A percentile compares a stretch with the other conserved stretches of the same genome.
These are phyloP conservation scores for Apeira syringaria DNA, from an alignment of 2,888 invertebrate species.

Conservation along the genomic window DNA sequence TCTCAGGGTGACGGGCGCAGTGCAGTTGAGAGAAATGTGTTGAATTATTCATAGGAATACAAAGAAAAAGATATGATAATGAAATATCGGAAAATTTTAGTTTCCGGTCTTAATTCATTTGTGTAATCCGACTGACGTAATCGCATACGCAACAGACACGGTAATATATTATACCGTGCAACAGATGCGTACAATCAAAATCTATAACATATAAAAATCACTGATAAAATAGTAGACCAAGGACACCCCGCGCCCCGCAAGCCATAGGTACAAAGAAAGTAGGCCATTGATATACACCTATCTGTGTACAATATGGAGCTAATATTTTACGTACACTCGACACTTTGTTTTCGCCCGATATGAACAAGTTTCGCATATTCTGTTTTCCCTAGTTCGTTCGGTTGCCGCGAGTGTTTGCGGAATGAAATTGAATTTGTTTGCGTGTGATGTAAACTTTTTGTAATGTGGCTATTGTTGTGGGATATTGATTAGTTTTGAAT, in stretches of 20 bases:
- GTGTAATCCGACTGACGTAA: too few species aligned
- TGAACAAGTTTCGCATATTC: constrained; percentile 15
- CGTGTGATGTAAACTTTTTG: constrained; percentile 3
- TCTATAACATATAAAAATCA: constrained; percentile 4
- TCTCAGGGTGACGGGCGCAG: too few species aligned
- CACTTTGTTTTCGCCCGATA: constrained; percentile 9
- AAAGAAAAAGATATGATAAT: too few species aligned
- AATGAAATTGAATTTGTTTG: constrained; percentile 15
- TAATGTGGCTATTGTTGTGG: background rate
- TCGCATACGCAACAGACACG: too few species aligned
- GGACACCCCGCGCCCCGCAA: constrained; percentile 17
- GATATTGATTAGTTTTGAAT: too few species aligned
- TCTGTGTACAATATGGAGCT: constrained; percentile 13
- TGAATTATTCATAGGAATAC: too few species aligned
- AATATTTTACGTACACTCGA: constrained; percentile 24
- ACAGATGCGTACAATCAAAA: constrained; percentile 10
- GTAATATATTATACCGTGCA: too few species aligned
- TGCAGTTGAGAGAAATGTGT: too few species aligned
- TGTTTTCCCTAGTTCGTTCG: constrained; percentile 15
- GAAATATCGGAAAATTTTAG: too few species aligned
- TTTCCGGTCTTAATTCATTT: too few species aligned
- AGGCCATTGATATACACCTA: constrained; percentile 29
- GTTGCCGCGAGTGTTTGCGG: constrained; percentile 11
- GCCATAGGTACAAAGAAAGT: constrained; percentile 21
- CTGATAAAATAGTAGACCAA: constrained; percentile 23